Base-by-base conservation (phyloP, 64 coral and sea anemone species). In the Montipora efflorescens region DNA sequence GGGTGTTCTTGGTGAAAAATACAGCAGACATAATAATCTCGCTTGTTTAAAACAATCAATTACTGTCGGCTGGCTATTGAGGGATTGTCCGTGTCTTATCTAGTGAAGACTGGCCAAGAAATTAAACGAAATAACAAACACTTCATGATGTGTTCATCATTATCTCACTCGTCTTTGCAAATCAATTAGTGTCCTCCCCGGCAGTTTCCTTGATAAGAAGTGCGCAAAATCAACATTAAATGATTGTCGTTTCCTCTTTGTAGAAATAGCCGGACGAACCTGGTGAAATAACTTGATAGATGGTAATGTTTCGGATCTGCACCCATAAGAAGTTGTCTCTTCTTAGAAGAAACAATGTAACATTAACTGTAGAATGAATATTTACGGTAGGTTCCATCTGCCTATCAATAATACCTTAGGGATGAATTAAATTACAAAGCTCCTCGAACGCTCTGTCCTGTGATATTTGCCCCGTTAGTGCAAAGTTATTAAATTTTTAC, bases 21-120 rank as follows among this genome's bases (percentile, higher is more conserved):
- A 18, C 61, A 83, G 22, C 61, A 70, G 82, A 69, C 61, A 69
- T 70, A 85, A 85, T 69, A 70, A 85, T 48, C 64, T 69, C 59
- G 69, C 82, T 85, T 36, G 5, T 85, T 85, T 36, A 3, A 18
- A 4, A 19, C 68, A 85, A 85, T 85, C 19, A 85, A 85, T 85
- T 71, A 85, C 82, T 85, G 82, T 85, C 82, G 82, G 82, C 82
- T 68, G 44, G 82, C 46, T 23, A 83, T 85, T 85, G 62, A 85
- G 82, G 18, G 15, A 45, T 44, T 11, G 16, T 48, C 8, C 11
- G 61, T 69, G 46, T 20, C 61, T 85, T 85, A 85, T 85, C 82
- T 69, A 67, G 5, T 7, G 7, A 68, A 85, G 48, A 64, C 82
- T 49, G 82, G 18, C 82, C 5, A 7, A 85, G 16, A 10, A 85